Percentiles rank a stretch among this genome's conserved stretches.
Conservation (phyloP, 2,113 vertebrate genomes). For the Mastomys natalensis region DNA sequence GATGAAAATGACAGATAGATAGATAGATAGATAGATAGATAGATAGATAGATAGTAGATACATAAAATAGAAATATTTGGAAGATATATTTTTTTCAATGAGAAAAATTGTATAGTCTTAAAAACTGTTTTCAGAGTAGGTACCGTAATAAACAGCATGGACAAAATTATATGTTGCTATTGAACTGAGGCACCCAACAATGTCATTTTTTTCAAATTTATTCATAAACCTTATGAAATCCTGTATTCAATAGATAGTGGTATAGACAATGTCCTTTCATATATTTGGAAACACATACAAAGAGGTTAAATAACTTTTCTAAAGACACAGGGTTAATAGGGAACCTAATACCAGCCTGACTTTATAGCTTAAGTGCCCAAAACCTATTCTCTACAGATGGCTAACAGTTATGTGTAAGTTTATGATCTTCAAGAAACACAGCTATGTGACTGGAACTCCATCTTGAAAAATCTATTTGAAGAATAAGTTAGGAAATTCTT, state of each 20-base stretch:
- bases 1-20: neutral
- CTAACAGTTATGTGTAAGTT: neutral
- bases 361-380: neutral
- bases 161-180: neutral
- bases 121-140: neutral
- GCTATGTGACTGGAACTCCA: neutral
- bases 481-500: neutral
- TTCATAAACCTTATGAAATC: neutral
- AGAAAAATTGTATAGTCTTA: neutral
- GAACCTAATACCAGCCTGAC: neutral
- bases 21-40: neutral
- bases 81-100: neutral
- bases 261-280: neutral
- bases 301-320: neutral
- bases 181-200: neutral
- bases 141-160: neutral
- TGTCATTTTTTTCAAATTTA: neutral
- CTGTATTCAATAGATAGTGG: neutral
- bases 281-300: neutral
- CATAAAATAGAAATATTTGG: neutral
- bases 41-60: neutral
- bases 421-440: neutral
- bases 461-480: neutral
- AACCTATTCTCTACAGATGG: neutral
- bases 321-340: neutral